Evolutionary conservation across 2,113 vertebrate genomes (phyloP).

Genomic region (Peucedramus taeniatus): DNA sequence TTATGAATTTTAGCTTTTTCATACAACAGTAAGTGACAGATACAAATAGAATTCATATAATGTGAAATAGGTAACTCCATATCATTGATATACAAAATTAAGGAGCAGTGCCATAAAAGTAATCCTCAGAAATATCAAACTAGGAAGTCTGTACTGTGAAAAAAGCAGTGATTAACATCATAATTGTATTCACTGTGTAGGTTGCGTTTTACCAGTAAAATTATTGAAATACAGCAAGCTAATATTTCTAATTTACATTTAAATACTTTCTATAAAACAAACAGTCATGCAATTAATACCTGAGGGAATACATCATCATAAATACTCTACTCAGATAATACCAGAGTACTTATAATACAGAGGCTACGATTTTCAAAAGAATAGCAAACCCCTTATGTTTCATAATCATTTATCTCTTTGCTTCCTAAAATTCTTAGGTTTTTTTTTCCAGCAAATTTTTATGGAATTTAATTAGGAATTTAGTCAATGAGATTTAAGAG

Average conservation of each 20-base stretch:
- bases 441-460: background rate
- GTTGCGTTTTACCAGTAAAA: background rate
- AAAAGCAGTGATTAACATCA: background rate
- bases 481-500: background rate
- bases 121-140: background rate
- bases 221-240: background rate
- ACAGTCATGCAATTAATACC: background rate
- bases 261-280: background rate
- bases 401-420: background rate
- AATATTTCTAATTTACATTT: constrained; percentile 14
- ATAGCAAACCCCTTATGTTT: background rate
- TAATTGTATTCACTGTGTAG: background rate
- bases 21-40: background rate
- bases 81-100: background rate
- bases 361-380: background rate
- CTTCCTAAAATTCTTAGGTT: background rate
- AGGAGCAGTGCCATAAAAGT: background rate
- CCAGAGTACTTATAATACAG: background rate
- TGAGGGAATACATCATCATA: background rate
- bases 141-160: background rate
- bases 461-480: background rate
- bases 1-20: background rate
- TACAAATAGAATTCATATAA: background rate
- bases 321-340: background rate
- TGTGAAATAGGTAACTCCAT: background rate